Evolutionary conservation across 2,888 invertebrate genomes (phyloP).

Genomic region (Coleophora deauratella): DNA sequence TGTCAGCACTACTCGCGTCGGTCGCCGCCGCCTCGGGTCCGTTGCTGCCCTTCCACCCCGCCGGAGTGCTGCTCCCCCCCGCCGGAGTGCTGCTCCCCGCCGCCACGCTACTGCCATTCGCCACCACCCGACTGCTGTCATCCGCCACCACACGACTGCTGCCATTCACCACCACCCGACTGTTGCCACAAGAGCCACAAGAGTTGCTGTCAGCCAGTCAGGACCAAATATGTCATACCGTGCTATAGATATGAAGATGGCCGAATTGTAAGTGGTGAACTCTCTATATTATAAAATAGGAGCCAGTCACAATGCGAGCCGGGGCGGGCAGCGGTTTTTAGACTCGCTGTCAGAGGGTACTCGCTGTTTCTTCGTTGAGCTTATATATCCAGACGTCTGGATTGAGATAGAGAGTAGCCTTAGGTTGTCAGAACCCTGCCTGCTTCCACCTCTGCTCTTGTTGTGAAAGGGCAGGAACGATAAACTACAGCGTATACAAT

Average conservation of each 20-base stretch:
- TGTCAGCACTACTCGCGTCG: constrained; percentile 1
- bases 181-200: constrained; percentile 9
- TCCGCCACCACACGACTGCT: constrained; percentile 11
- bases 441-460: too few relatives aligned
- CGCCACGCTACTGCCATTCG: constrained; percentile 1
- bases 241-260: constrained; percentile 67
- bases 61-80: background rate
- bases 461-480: too few relatives aligned
- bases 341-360: too few relatives aligned
- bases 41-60: background rate
- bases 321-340: too few relatives aligned
- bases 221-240: constrained; percentile 60
- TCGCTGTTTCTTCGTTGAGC: too few relatives aligned
- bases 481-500: too few relatives aligned
- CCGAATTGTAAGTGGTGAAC: constrained; percentile 54
- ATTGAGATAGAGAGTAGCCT: too few relatives aligned
- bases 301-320: too few relatives aligned
- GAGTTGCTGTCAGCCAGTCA: constrained; percentile 32
- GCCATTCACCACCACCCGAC: constrained; percentile 4
- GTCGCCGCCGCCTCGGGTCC: background rate
- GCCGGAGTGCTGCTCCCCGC: background rate
- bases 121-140: constrained; percentile 14
- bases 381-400: too few relatives aligned
- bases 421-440: too few relatives aligned
- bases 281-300: too few relatives aligned